A percentile compares a stretch with the other conserved stretches of the same genome.
Conservation (phyloP, 2,113 vertebrate genomes). For the Hippocampus barbouri region DNA sequence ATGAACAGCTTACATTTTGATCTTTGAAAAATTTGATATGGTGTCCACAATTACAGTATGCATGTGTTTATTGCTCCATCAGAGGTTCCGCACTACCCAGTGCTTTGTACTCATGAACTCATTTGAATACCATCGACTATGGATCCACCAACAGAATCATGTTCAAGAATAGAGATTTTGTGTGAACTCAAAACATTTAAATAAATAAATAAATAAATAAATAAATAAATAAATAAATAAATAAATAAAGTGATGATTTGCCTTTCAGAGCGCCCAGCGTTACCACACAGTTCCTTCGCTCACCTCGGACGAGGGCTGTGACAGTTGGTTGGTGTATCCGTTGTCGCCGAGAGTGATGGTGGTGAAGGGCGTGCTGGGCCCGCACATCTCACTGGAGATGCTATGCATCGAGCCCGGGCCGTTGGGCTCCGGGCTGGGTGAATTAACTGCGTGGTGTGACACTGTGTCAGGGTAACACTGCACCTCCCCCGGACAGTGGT, state of each 20-base stretch:
- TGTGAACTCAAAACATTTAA: conserved; percentile 21
- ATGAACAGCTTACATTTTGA: not conserved
- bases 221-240: conserved; percentile 30
- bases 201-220: conserved; percentile 40
- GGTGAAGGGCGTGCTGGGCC: conserved; percentile 86
- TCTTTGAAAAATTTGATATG: not conserved
- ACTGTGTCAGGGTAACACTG: conserved; percentile 91
- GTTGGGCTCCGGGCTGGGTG: conserved; percentile 91
- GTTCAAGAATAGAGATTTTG: conserved; percentile 50
- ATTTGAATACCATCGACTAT: conserved; percentile 32
- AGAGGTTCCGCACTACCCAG: conserved; percentile 26
- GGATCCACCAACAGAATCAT: conserved; percentile 25
- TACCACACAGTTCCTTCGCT: conserved; percentile 96
- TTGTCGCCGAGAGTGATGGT: conserved; percentile 86
- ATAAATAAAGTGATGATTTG: conserved; percentile 26
- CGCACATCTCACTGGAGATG: conserved; percentile 90
- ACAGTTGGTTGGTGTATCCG: conserved; percentile 91
- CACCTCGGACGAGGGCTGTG: conserved; percentile 90
- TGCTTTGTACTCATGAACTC: conserved; percentile 19
- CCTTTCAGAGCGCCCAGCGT: conserved; percentile 51
- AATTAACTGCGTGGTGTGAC: conserved; percentile 86
- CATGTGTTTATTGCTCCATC: conserved; percentile 59
- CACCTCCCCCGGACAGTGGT: conserved; percentile 85
- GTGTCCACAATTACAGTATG: not conserved
- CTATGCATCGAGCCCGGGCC: conserved; percentile 88